Evolutionary conservation across 2,113 vertebrate genomes (phyloP).

Genomic region (Actinemys pallida): DNA sequence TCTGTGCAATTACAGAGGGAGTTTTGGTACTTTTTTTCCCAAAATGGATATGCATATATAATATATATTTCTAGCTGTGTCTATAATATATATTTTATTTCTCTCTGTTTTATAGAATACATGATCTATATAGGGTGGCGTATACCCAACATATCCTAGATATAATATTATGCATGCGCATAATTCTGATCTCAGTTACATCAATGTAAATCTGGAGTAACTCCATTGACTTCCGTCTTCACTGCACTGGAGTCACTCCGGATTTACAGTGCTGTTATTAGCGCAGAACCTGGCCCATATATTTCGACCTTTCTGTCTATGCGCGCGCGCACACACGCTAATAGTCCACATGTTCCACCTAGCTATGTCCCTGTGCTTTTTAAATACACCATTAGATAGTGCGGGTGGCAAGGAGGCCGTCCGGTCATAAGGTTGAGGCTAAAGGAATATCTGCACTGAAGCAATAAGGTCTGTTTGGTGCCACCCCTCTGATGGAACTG

Average conservation of each 20-base stretch:
- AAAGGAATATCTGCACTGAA: neutral
- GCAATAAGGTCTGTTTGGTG: neutral
- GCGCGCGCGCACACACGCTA: accelerated
- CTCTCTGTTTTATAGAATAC: neutral
- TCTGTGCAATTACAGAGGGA: neutral
- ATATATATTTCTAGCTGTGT: neutral
- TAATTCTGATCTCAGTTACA: neutral
- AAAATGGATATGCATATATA: neutral
- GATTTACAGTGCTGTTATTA: neutral
- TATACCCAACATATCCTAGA: neutral
- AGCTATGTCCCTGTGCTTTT: neutral
- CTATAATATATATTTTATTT: neutral
- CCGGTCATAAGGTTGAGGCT: neutral
- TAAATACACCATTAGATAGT: neutral
- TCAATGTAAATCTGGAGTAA: neutral
- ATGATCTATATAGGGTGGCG: neutral
- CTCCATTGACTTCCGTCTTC: neutral
- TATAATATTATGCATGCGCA: neutral
- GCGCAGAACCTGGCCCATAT: neutral
- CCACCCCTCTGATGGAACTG: neutral
- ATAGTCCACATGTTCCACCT: neutral
- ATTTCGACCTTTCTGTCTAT: neutral
- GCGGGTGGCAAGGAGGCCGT: neutral
- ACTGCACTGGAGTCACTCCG: neutral
- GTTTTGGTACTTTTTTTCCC: neutral